Evolutionary conservation across 2,797 vertebrate species (phyloP).

Genomic region (Garrulus glandarius): DNA sequence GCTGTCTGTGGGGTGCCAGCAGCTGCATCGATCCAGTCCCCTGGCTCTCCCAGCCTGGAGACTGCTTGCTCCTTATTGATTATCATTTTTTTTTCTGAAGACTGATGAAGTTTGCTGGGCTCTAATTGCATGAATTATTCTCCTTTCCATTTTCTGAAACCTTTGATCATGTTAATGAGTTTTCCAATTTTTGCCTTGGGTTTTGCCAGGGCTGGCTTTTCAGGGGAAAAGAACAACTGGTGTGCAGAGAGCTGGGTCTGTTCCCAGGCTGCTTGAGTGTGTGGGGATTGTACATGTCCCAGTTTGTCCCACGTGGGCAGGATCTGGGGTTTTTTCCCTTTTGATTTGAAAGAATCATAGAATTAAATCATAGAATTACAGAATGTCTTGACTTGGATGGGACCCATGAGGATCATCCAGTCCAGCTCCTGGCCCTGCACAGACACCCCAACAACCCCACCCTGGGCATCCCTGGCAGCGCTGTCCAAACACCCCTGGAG

Average conservation of each 20-base stretch:
- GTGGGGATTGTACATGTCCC: not conserved
- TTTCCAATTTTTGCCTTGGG: not conserved
- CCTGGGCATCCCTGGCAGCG: not conserved
- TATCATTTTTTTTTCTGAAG: not conserved
- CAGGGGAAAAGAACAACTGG: not conserved
- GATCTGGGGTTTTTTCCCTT: not conserved
- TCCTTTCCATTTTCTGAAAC: not conserved
- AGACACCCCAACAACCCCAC: not conserved
- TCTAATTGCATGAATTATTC: not conserved
- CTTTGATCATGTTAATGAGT: not conserved
- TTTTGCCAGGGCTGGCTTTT: not conserved
- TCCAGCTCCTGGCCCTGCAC: not conserved
- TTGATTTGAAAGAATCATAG: not conserved
- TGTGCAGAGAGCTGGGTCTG: not conserved
- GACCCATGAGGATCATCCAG: not conserved
- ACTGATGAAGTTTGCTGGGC: not conserved
- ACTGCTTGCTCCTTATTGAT: not conserved
- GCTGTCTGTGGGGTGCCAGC: not conserved
- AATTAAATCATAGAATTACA: not conserved
- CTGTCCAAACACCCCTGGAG: not conserved
- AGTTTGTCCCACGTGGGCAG: not conserved
- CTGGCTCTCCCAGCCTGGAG: not conserved
- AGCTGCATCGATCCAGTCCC: not conserved
- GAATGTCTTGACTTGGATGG: not conserved
- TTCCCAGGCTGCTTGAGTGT: not conserved